Conservation (phyloP, 2,113 vertebrate species). For the Pollachius pollachius region DNA sequence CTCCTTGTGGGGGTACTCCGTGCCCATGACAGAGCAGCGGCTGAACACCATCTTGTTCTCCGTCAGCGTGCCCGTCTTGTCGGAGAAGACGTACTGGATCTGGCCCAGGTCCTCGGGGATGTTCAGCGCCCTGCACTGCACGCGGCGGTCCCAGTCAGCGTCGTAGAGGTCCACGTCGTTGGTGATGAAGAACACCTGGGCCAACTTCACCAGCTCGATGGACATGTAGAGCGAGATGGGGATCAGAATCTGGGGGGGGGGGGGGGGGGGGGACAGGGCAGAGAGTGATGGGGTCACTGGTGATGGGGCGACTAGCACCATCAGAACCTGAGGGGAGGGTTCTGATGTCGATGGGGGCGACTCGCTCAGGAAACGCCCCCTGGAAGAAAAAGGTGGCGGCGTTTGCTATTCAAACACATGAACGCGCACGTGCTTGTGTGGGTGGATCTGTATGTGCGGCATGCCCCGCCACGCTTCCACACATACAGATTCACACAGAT, state of each 20-base stretch:
- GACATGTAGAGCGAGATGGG: slow-evolving; percentile 94
- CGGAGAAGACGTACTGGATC: slow-evolving; percentile 93
- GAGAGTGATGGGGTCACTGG: neutral
- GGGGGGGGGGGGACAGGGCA: neutral
- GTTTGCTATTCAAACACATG: too few relatives aligned
- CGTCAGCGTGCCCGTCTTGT: slow-evolving; percentile 96
- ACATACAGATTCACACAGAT: neutral
- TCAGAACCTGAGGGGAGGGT: too few relatives aligned
- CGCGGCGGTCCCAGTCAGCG: slow-evolving; percentile 79
- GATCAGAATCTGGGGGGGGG: slow-evolving; percentile 81
- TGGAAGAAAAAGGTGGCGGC: too few relatives aligned
- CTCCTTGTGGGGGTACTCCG: slow-evolving; percentile 90
- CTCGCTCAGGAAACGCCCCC: too few relatives aligned
- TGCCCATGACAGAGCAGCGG: slow-evolving; percentile 87
- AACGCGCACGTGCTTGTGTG: too few relatives aligned
- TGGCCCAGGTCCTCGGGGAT: slow-evolving; percentile 97
- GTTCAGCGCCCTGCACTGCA: slow-evolving; percentile 91
- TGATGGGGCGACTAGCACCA: too few relatives aligned
- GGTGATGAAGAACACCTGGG: slow-evolving; percentile 92
- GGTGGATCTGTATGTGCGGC: neutral
- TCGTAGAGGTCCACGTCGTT: slow-evolving; percentile 89
- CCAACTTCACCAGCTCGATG: slow-evolving; percentile 92
- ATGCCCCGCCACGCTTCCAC: neutral
- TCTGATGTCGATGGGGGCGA: too few relatives aligned
- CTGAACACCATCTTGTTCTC: slow-evolving; percentile 99